Percentiles rank a stretch among this genome's conserved stretches.
These are phyloP conservation scores for Myotis daubentonii DNA, from an alignment of 2,797 vertebrate species.

Conservation along the genomic window DNA sequence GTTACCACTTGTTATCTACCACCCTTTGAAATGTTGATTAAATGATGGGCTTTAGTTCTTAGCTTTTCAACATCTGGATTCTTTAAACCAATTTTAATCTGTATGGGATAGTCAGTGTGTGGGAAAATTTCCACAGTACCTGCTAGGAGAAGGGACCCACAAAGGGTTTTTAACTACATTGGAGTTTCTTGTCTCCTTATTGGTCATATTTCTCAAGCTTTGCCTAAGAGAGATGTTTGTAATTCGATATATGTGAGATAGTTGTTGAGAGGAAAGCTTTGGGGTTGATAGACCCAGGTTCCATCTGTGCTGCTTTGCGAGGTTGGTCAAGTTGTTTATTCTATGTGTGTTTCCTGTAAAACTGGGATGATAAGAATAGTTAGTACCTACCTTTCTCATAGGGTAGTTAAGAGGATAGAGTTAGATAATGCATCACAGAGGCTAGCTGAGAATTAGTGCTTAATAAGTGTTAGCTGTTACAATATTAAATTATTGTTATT, in stretches of 20 bases:
- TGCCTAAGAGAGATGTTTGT: not conserved
- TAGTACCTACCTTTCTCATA: not conserved
- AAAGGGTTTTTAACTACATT: not conserved
- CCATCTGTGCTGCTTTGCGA: not conserved
- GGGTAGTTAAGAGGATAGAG: not conserved
- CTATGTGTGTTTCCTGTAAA: constrained; percentile 33
- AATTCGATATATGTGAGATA: not conserved
- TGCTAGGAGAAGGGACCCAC: not conserved
- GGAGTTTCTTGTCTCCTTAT: not conserved
- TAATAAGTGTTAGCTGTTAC: not conserved
- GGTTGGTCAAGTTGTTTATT: constrained; percentile 21
- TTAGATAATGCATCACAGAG: not conserved
- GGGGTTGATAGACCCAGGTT: not conserved
- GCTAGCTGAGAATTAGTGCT: constrained; percentile 15
- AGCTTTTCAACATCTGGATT: constrained; percentile 63
- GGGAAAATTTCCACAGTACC: not conserved
- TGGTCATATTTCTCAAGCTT: not conserved
- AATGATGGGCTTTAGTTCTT: constrained; percentile 45
- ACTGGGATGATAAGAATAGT: constrained; percentile 25
- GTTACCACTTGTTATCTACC: constrained; percentile 65
- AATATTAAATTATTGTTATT: constrained; percentile 25
- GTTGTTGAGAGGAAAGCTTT: constrained; percentile 23
- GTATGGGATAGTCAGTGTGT: not conserved
- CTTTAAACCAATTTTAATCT: constrained; percentile 54
- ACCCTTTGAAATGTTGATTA: constrained; percentile 72